A percentile compares a stretch with the other conserved stretches of the same genome.
Conservation (phyloP, 1,140 invertebrate genomes). For the Melanaphis sacchari region DNA sequence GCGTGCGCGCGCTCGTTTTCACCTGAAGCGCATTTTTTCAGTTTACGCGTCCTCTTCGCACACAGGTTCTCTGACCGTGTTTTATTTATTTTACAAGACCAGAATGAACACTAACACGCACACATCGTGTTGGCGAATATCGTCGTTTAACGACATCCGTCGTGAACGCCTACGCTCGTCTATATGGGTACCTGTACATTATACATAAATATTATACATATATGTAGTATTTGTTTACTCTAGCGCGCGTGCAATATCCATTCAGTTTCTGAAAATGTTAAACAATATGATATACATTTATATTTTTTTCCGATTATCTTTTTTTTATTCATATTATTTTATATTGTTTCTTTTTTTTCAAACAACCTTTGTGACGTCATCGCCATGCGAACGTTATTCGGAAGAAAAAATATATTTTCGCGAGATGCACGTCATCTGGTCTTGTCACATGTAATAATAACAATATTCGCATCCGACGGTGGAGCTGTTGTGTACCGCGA, state of each 20-base stretch:
- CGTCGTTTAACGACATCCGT: conserved; percentile 56
- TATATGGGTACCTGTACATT: neutral
- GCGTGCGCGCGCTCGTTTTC: neutral
- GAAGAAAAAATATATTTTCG: neutral
- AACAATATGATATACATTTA: neutral
- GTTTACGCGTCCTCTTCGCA: neutral
- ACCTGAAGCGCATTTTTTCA: neutral
- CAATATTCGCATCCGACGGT: conserved; percentile 24
- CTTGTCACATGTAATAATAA: conserved; percentile 50
- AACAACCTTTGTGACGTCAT: conserved; percentile 29
- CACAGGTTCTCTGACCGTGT: conserved; percentile 30
- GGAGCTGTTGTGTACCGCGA: neutral
- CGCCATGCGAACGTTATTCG: neutral
- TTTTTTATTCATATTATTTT: conserved; percentile 9
- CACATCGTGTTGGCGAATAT: conserved; percentile 47
- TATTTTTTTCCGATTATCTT: neutral
- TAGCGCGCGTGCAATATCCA: neutral
- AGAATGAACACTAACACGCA: neutral
- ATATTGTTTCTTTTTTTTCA: neutral
- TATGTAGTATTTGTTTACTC: neutral
- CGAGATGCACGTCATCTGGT: conserved; percentile 29
- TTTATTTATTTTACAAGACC: conserved; percentile 54
- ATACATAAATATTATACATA: neutral
- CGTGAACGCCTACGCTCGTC: conserved; percentile 44
- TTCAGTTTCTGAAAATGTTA: conserved; percentile 9